Evolutionary conservation across 92 coral and sea anemone species (phyloP).

Genomic region (Epizoanthus scotinus): DNA sequence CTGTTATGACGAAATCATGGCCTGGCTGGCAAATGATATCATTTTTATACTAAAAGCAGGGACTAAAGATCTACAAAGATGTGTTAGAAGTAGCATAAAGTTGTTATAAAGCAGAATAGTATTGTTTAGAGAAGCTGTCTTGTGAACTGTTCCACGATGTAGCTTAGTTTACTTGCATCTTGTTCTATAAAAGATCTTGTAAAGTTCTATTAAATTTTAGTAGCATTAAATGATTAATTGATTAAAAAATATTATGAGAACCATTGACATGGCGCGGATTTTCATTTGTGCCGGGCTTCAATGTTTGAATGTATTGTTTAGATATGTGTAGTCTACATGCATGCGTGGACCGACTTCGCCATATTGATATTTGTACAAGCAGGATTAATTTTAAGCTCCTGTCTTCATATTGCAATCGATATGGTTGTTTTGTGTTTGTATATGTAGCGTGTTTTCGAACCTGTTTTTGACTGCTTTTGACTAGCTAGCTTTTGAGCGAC

Average conservation of each 20-base stretch:
- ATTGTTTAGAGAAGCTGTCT: not conserved
- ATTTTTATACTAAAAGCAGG: not conserved
- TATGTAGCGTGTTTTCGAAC: conserved; percentile 36
- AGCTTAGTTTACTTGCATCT: not conserved
- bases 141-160: not conserved
- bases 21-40: not conserved
- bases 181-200: no score
- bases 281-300: no score
- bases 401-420: conserved; percentile 11
- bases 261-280: conserved; percentile 1
- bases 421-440: not conserved
- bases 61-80: not conserved
- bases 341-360: not conserved
- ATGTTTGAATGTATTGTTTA: not conserved
- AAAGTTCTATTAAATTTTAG: no score
- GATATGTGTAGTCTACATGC: not conserved
- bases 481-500: conserved; percentile 44
- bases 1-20: not conserved
- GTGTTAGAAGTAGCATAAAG: not conserved
- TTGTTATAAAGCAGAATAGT: not conserved
- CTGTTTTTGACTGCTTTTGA: conserved; percentile 54
- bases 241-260: no score
- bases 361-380: not conserved
- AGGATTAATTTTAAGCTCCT: not conserved
- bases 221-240: no score